Percentiles rank a stretch among this genome's conserved stretches.
These are phyloP conservation scores for Lepidocolaptes lacrymiger DNA, from an alignment of 2,797 vertebrate species.

Conservation along the genomic window DNA sequence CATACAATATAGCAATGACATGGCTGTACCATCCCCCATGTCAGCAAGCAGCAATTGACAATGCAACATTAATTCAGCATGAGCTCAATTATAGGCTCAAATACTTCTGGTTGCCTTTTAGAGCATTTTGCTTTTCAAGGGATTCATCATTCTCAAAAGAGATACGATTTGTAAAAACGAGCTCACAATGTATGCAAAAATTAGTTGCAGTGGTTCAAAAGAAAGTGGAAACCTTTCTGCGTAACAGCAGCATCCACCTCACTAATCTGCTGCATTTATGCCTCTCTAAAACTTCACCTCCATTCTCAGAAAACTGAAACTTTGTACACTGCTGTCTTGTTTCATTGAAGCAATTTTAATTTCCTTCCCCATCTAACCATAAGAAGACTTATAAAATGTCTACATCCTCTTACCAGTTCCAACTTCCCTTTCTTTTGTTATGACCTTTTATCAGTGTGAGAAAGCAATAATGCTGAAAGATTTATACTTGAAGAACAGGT, in stretches of 20 bases:
- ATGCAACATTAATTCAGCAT: constrained; percentile 38
- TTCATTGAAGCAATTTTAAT: neutral
- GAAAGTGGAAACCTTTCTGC: neutral
- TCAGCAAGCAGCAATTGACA: constrained; percentile 39
- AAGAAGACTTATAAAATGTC: neutral
- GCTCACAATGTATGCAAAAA: neutral
- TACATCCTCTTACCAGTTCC: neutral
- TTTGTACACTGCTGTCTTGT: neutral
- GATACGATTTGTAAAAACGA: neutral
- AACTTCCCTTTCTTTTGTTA: neutral
- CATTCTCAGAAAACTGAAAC: neutral
- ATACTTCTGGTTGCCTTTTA: constrained; percentile 2
- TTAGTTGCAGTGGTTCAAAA: constrained; percentile 1
- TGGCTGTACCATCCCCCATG: neutral
- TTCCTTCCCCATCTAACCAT: neutral
- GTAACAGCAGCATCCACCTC: neutral
- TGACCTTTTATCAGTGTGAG: neutral
- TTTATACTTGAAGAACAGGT: neutral
- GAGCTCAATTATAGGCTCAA: constrained; percentile 5
- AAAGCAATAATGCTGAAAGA: neutral
- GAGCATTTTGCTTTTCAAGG: constrained; percentile 20
- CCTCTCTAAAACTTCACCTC: neutral
- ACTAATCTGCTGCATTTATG: neutral
- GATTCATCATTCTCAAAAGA: neutral
- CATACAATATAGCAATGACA: neutral